Base-by-base conservation (phyloP, 1,140 invertebrate species). In the Panulirus ornatus region DNA sequence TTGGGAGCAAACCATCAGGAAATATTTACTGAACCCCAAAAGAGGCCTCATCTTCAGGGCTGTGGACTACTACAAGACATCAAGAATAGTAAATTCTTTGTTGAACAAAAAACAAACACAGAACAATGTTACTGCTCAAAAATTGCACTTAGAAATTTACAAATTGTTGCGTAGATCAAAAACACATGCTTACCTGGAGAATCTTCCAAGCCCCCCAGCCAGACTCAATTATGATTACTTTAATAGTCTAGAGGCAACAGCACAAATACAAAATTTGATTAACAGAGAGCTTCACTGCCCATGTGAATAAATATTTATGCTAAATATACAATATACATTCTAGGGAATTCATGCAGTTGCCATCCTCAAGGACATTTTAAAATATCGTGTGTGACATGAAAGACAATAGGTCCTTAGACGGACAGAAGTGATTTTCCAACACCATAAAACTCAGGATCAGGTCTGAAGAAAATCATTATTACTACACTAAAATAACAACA, bases 61-160 rank as follows among this genome's bases (percentile, higher is more conserved):
- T 47, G 42, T 78, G 73, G 84, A 86, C 51, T 86, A 76, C 79
- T 90, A 84, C 81, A 86, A 76, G 54, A 86, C 73, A 76, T 63
- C 71, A 78, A 86, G 84, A 86, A 63, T 76, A 63, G 44, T 58
- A n/a, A 86, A 86, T 47, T 78, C 51, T 82, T 38, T 70, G 70
- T 34, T 73, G 22, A 19, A 40, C 71, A 51, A 88, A 47, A 70
- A 51, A 88, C 42, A 81, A 82, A 86, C 76, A 54, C 66, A 85
- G 47, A 54, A 81, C n/a, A 63, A 51, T 79, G 22, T 86, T 86
- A 70, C 51, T 76, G 63, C 34, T 84, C 44, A 89, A 84, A 89
- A 84, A 89, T 88, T 84, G 86, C 88, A 85, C 73, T 89, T 89
- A 75, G 91, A 91, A 88, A 88, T 91, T 91, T 84, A 89, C 58